phyloP scores from a whole-genome alignment of 2,113 vertebrate species.

The Pangasianodon hypophthalmus region DNA sequence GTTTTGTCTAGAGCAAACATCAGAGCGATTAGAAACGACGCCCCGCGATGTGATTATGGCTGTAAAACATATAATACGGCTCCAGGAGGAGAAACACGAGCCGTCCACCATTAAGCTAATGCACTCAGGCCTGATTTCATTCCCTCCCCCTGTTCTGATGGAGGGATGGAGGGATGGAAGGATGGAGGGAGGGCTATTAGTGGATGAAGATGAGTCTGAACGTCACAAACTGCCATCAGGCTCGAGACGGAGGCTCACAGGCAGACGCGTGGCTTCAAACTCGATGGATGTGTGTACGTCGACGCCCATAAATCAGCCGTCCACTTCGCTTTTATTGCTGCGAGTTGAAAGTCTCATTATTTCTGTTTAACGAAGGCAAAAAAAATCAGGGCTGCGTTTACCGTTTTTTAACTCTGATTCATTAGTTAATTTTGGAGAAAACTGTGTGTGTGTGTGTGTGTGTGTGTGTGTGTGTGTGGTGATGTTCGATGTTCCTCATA shows the following conservation, averaged over 20 bases:
- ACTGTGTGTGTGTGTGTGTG: background rate
- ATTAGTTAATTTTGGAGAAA: background rate
- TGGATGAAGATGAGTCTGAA: constrained; percentile 21
- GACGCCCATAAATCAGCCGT: background rate
- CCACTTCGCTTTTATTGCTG: background rate
- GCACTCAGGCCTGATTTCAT: constrained; percentile 39
- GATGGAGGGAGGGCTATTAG: constrained; percentile 22
- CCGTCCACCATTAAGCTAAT: constrained; percentile 43
- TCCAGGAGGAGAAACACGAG: constrained; percentile 22
- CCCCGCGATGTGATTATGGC: background rate
- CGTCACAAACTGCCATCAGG: constrained; percentile 28
- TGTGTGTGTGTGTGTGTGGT: constrained; percentile 3
- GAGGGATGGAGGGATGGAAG: background rate
- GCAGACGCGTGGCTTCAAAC: constrained; percentile 22
- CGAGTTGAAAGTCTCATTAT: background rate
- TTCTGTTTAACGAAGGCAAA: background rate
- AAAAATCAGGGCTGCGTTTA: background rate
- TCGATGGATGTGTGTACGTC: constrained; percentile 20
- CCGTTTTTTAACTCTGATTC: background rate
- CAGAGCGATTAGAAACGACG: background rate
- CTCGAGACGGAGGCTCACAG: constrained; percentile 6
- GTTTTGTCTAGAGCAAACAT: background rate
- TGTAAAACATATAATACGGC: background rate
- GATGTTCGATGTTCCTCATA: background rate
- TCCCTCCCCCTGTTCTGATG: constrained; percentile 1